Percentiles rank a stretch among this genome's conserved stretches.
These are phyloP conservation scores for Corbicula japonica DNA, from an alignment of 2,888 invertebrate species.

Conservation along the genomic window DNA sequence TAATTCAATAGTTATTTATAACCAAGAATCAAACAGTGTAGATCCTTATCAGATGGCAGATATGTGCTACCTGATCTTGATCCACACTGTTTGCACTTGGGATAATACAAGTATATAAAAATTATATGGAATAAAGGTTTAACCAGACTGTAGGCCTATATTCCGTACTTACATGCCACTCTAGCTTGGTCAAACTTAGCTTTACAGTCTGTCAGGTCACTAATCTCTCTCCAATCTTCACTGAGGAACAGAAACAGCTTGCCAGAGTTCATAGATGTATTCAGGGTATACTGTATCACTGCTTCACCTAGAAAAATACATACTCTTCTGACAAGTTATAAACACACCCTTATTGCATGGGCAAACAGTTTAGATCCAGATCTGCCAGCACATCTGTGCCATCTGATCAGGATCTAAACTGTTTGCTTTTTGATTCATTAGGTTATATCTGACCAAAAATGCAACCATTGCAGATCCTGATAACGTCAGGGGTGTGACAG, in stretches of 20 bases:
- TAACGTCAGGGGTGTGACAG: too few species aligned
- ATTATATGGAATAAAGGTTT: too few species aligned
- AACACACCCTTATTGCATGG: not conserved
- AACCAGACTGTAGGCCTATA: too few species aligned
- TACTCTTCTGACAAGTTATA: not conserved
- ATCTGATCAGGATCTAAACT: too few species aligned
- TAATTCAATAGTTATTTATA: not conserved
- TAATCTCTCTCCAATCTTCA: constrained; percentile 80
- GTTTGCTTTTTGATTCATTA: too few species aligned
- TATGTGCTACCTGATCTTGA: not conserved
- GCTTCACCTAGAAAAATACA: constrained; percentile 75
- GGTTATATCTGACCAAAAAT: not conserved
- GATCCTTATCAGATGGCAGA: not conserved
- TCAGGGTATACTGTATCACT: constrained; percentile 77
- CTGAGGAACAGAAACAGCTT: constrained; percentile 79
- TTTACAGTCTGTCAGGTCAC: constrained; percentile 71
- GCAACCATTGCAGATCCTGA: not conserved
- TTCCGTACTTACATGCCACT: constrained; percentile 79
- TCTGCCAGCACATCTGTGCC: not conserved
- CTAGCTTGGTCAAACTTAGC: constrained; percentile 76
- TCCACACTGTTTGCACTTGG: not conserved
- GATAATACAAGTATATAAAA: not conserved
- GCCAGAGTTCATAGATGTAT: constrained; percentile 71
- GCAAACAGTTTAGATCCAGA: not conserved
- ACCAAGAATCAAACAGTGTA: not conserved